Percentiles rank a stretch among this genome's conserved stretches.
phyloP scores from a whole-genome alignment of 2,113 vertebrate species.

The Aldabrachelys gigantea region DNA sequence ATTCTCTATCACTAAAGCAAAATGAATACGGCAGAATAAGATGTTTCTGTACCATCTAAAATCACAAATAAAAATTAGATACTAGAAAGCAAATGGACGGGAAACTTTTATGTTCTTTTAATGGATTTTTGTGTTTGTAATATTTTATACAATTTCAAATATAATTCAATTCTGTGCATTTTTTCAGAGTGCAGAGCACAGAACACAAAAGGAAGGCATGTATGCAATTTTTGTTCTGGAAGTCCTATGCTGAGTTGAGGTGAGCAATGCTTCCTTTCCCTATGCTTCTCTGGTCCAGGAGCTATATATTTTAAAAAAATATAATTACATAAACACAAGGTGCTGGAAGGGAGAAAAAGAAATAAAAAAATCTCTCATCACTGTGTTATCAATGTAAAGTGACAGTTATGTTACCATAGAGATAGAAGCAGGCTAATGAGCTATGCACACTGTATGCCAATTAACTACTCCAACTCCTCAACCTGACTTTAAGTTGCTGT shows the following conservation, averaged over 20 bases:
- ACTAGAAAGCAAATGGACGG: not conserved
- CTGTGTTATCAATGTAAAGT: constrained; percentile 39
- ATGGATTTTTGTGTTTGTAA: not conserved
- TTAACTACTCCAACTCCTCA: constrained; percentile 60
- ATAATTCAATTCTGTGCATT: not conserved
- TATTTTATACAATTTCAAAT: not conserved
- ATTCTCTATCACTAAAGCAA: not conserved
- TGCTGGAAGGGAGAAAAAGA: not conserved
- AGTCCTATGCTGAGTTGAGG: not conserved
- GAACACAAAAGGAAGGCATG: not conserved
- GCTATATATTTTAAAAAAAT: not conserved
- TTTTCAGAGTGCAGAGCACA: not conserved
- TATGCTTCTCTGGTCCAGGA: not conserved
- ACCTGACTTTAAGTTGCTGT: constrained; percentile 60
- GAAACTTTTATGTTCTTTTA: not conserved
- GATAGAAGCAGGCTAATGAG: constrained; percentile 60
- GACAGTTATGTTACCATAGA: constrained; percentile 76
- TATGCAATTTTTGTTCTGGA: not conserved
- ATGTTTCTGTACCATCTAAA: not conserved
- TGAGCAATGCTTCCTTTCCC: not conserved
- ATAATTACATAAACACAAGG: not conserved
- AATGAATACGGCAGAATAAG: not conserved
- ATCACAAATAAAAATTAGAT: not conserved
- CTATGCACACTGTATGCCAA: constrained; percentile 59
- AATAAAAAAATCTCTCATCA: not conserved